Percentiles rank a stretch among this genome's conserved stretches.
Conservation (phyloP, 2,888 invertebrate species). For the Tenthredo livida region DNA sequence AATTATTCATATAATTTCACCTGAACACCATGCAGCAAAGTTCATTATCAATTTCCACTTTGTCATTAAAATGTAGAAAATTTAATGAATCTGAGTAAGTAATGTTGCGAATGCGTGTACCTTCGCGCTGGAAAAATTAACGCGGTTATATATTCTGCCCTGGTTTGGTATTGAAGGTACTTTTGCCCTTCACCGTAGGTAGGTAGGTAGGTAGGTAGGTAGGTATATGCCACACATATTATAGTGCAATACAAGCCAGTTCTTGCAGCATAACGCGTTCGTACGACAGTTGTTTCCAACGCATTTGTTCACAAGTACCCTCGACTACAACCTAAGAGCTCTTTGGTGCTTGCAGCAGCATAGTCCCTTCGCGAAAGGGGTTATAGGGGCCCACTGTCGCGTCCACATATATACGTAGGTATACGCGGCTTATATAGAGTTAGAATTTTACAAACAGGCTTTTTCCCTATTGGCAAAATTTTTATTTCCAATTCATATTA, state of each 20-base stretch:
- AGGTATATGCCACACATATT: neutral
- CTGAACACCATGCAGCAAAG: neutral
- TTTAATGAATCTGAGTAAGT: neutral
- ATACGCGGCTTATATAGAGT: neutral
- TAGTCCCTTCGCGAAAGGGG: slow-evolving; percentile 48
- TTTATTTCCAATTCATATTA: neutral
- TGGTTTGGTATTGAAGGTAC: neutral
- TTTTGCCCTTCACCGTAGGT: slow-evolving; percentile 15
- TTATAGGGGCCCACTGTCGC: slow-evolving; percentile 51
- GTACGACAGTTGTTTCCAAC: slow-evolving; percentile 69
- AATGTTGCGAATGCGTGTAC: neutral
- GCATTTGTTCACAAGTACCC: slow-evolving; percentile 65
- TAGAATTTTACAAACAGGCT: neutral
- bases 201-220: neutral
- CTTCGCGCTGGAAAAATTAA: neutral
- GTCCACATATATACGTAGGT: neutral
- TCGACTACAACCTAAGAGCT: slow-evolving; percentile 60
- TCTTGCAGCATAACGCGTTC: slow-evolving; percentile 29
- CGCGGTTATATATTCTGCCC: neutral
- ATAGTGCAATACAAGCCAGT: slow-evolving; percentile 32
- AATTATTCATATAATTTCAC: neutral
- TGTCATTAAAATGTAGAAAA: neutral
- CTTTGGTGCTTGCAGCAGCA: slow-evolving; percentile 28
- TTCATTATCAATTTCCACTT: no score
- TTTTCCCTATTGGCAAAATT: neutral